Evolutionary conservation across 2,888 invertebrate species (phyloP), one percentile per base, ranked within the genome.

Genomic region (Trimorus sp.): DNA sequence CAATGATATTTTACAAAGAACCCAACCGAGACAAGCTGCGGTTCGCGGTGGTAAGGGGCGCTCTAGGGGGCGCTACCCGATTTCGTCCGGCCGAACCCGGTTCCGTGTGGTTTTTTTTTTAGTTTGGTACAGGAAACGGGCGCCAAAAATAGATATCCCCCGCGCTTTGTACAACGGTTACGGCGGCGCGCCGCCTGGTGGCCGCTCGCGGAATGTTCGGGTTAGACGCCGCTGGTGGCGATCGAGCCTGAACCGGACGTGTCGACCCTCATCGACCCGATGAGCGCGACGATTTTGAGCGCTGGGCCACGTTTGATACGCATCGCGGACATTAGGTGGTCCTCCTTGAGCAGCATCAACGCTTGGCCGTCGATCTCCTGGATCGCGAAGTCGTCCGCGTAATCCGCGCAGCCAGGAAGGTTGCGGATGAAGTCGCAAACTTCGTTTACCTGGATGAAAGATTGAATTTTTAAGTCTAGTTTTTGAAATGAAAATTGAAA

Each of bases 301-400:
- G 98, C 98, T 0, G 98, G 98, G 0, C 98, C 98, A 16, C 99
- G 94, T 90, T 98, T 98, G 95, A 99, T 98, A 77, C 96, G 96
- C 94, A 99, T 97, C 7, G 98, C 97, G 84, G 96, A 96, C 93
- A 98, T 98, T 40, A 99, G 93, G 92, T 99, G 98, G 89, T 98
- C 98, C 85, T 98, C 98, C 88, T 97, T 97, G 66, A 99, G 94
- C 69, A 99, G 93, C 92, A 98, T 94, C 79, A 99, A 92, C 0
- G 98, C 98, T 89, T 98, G 98, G 0, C 99, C 98, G 89, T 99
- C 99, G 86, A 99, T 98, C 92, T 98, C 98, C 92, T 99, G 98
- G 88, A 96, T 95, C 11, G 96, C 95, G 92, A 99, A 99, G 90
- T 98, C 98, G 89, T 98, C 98, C 0, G 98, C 98, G 90, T 98